Evolutionary conservation across 2,113 vertebrate genomes (phyloP).

Genomic region (Candoia aspera): DNA sequence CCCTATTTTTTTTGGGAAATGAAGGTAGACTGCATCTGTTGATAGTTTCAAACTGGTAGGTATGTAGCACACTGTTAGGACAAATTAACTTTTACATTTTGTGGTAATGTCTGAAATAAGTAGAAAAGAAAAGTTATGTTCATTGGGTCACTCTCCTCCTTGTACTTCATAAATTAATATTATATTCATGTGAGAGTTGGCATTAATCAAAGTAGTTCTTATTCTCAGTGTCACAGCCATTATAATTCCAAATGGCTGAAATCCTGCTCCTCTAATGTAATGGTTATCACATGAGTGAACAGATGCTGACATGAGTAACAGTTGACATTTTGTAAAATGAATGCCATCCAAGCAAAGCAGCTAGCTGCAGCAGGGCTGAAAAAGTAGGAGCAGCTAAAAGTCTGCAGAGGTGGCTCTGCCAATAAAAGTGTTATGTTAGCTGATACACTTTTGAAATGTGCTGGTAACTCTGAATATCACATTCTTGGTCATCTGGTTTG

Average conservation of each 20-base stretch:
- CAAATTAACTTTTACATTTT: neutral
- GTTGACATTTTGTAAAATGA: conserved; percentile 61
- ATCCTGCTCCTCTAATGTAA: conserved; percentile 55
- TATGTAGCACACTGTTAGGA: neutral
- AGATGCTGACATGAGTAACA: conserved; percentile 56
- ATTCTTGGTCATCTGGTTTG: neutral
- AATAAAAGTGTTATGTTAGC: conserved; percentile 32
- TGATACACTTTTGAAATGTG: conserved; percentile 20
- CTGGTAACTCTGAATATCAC: neutral
- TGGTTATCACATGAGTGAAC: conserved; percentile 61
- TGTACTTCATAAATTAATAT: conserved; percentile 12
- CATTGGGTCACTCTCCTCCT: neutral
- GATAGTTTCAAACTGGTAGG: neutral
- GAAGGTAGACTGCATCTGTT: neutral
- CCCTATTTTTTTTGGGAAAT: no score
- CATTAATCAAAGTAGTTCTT: conserved; percentile 48
- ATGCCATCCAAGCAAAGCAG: conserved; percentile 60
- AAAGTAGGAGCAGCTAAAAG: conserved; percentile 52
- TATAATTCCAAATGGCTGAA: conserved; percentile 60
- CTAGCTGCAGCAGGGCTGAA: conserved; percentile 22
- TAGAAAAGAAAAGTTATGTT: neutral
- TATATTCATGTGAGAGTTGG: conserved; percentile 17
- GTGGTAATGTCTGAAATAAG: neutral
- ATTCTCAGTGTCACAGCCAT: conserved; percentile 51
- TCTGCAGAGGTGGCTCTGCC: conserved; percentile 48